Percentiles rank a stretch among this genome's conserved stretches.
Conservation (phyloP, 2,888 invertebrate genomes). For the Megastigmus dorsalis region DNA sequence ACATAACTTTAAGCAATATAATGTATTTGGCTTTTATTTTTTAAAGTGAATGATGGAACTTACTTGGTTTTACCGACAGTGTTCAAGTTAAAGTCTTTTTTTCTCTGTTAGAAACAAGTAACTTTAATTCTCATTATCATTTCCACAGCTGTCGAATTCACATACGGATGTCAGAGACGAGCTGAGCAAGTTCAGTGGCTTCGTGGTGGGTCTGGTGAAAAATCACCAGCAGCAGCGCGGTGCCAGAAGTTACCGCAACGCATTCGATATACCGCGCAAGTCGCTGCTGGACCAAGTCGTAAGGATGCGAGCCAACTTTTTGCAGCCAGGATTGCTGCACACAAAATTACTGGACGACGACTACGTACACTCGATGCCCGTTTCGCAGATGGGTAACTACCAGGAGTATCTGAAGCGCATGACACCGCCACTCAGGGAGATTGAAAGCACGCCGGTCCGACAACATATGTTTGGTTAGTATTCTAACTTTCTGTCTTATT, state of each 20-base stretch:
- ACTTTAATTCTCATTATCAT: neutral
- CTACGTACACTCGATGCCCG: slow-evolving; percentile 95
- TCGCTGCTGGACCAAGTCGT: slow-evolving; percentile 94
- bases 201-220: slow-evolving; percentile 84
- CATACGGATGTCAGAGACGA: slow-evolving; percentile 87
- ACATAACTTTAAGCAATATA: neutral
- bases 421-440: slow-evolving; percentile 93
- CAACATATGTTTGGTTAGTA: slow-evolving; percentile 95
- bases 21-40: too few species aligned
- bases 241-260: slow-evolving; percentile 88
- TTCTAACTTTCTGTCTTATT: neutral
- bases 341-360: slow-evolving; percentile 90
- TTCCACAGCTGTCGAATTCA: slow-evolving; percentile 80
- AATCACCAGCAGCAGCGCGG: slow-evolving; percentile 77
- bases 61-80: neutral
- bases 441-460: slow-evolving; percentile 94
- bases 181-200: slow-evolving; percentile 89
- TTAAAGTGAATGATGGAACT: neutral
- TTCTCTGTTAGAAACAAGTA: neutral
- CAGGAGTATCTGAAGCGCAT: slow-evolving; percentile 97
- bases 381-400: slow-evolving; percentile 99
- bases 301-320: slow-evolving; percentile 94
- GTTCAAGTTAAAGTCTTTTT: neutral
- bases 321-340: slow-evolving; percentile 86
- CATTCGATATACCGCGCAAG: slow-evolving; percentile 94